Conservation (phyloP, 2,888 invertebrate species). For the Synergus japonicus region DNA sequence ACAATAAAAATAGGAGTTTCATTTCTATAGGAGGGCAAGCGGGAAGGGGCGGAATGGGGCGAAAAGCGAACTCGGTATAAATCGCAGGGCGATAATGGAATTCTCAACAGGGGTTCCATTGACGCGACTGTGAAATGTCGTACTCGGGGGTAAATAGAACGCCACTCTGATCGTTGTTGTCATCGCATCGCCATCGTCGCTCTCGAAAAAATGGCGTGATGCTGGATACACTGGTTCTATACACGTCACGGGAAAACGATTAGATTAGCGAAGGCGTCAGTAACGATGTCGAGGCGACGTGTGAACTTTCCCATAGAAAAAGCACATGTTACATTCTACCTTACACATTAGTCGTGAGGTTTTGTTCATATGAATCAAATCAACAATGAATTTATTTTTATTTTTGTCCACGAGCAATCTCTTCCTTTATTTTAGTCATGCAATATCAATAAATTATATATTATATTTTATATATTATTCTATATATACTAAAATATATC, state of each 20-base stretch:
- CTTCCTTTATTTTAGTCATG: no score
- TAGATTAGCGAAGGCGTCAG: constrained; percentile 64
- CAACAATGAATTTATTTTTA: background rate
- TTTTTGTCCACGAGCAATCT: background rate
- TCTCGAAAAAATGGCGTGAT: constrained; percentile 10
- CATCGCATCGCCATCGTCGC: background rate
- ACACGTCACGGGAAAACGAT: constrained; percentile 60
- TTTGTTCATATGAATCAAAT: background rate
- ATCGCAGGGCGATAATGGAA: constrained; percentile 74
- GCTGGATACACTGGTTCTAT: background rate
- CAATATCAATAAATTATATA: no score
- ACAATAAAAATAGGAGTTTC: constrained; percentile 14
- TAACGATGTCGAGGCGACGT: constrained; percentile 61
- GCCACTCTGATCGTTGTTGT: constrained; percentile 38
- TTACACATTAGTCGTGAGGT: background rate
- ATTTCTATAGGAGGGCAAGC: background rate
- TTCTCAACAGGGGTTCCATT: constrained; percentile 74
- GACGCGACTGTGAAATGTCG: constrained; percentile 70
- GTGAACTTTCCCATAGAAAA: constrained; percentile 70
- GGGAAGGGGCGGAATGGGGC: constrained; percentile 30
- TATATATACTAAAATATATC: no score
- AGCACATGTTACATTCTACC: constrained; percentile 64
- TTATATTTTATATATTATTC: no score
- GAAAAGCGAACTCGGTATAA: constrained; percentile 57
- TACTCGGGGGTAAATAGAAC: constrained; percentile 40